Conservation (phyloP, 2,888 invertebrate genomes). For the Drosophila neonasuta region DNA sequence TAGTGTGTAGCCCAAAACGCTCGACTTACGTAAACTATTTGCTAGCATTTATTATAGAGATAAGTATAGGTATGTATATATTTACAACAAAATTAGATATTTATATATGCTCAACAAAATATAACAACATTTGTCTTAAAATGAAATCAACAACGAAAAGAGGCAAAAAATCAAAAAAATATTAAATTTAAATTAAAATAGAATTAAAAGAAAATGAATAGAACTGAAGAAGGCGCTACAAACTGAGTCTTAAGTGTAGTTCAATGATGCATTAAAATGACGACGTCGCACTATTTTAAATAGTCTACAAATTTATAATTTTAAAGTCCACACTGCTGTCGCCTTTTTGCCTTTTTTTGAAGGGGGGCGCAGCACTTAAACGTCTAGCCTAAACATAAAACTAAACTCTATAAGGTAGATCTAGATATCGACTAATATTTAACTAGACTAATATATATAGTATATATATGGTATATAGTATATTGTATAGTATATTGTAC, state of each 20-base stretch:
- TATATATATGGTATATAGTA: constrained; percentile 15
- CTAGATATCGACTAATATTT: constrained; percentile 38
- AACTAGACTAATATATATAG: constrained; percentile 43
- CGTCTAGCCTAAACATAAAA: constrained; percentile 50
- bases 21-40: constrained; percentile 43
- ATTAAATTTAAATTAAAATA: constrained; percentile 14
- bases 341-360: constrained; percentile 1
- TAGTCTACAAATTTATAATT: constrained; percentile 74
- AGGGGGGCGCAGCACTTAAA: constrained; percentile 47
- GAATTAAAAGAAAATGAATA: constrained; percentile 1
- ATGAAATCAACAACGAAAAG: constrained; percentile 73
- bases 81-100: constrained; percentile 43
- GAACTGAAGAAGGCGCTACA: constrained; percentile 30
- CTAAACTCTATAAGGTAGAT: constrained; percentile 49
- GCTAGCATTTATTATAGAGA: constrained; percentile 57
- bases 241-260: constrained; percentile 48
- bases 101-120: constrained; percentile 59
- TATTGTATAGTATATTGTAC: constrained; percentile 3
- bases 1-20: constrained; percentile 44
- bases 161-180: constrained; percentile 28
- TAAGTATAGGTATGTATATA: constrained; percentile 20
- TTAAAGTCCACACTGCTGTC: constrained; percentile 71
- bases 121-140: constrained; percentile 62
- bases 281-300: constrained; percentile 67
- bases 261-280: constrained; percentile 62